Percentiles rank a stretch among this genome's conserved stretches.
Conservation (phyloP, 2,888 invertebrate genomes). For the Hirtodrosophila alboralis region DNA sequence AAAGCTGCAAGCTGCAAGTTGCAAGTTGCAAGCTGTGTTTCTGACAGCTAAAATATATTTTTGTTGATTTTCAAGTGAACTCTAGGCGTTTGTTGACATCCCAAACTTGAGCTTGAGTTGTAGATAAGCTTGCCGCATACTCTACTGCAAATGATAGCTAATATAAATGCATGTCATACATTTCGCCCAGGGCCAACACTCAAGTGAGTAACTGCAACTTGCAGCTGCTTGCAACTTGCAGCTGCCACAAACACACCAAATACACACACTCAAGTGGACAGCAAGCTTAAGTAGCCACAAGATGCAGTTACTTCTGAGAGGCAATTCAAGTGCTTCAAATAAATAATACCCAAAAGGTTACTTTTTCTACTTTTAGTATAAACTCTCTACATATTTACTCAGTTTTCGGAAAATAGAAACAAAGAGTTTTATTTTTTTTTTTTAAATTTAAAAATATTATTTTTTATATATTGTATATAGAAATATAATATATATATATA, state of each 20-base stretch:
- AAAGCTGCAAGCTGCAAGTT: constrained; percentile 14
- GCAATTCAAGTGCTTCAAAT: constrained; percentile 6
- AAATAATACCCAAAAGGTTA: constrained; percentile 5
- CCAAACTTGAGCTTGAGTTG: constrained; percentile 15
- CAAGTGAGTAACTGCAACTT: constrained; percentile 16
- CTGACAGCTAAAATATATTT: constrained; percentile 63
- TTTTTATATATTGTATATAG: no score
- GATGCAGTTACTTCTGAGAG: constrained; percentile 13
- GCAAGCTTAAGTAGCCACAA: constrained; percentile 19
- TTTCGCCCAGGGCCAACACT: constrained; percentile 49
- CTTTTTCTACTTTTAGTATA: no score
- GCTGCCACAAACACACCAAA: constrained; percentile 10
- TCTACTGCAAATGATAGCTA: constrained; percentile 64
- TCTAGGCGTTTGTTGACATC: constrained; percentile 46
- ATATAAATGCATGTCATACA: constrained; percentile 71
- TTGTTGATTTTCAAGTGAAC: constrained; percentile 68
- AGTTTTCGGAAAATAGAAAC: no score
- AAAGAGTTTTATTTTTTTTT: no score
- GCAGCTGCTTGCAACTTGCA: no score
- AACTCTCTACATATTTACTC: no score
- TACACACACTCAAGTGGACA: constrained; percentile 44
- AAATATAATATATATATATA: no score
- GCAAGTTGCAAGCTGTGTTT: constrained; percentile 23
- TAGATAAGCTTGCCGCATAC: constrained; percentile 11
- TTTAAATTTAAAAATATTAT: no score